Percentiles rank a stretch among this genome's conserved stretches.
Evolutionary conservation across 2,113 vertebrate species (phyloP).

Genomic region (Lethenteron camtschaticum): DNA sequence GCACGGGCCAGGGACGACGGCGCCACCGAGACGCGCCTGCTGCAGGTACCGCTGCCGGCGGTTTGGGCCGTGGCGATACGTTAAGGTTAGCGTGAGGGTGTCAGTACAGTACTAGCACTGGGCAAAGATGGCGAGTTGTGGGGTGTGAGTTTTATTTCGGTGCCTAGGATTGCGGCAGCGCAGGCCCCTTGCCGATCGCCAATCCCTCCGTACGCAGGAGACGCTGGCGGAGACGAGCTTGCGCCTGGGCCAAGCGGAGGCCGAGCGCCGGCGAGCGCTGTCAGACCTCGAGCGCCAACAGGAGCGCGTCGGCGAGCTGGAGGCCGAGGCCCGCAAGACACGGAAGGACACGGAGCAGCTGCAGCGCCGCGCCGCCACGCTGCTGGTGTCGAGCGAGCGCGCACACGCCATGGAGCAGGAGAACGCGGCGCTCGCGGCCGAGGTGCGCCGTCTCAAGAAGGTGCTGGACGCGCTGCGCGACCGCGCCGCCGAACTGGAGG

Average conservation of each 20-base stretch:
- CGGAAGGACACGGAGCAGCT: slow-evolving; percentile 28
- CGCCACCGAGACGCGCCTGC: no score
- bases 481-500: no score
- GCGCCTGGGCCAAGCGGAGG: slow-evolving; percentile 23
- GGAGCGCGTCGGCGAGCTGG: slow-evolving; percentile 13
- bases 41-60: no score
- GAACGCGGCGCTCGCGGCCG: slow-evolving; percentile 11
- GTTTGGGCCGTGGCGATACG: no score
- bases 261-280: slow-evolving; percentile 21
- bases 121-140: no score
- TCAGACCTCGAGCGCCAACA: slow-evolving; percentile 13
- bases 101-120: no score
- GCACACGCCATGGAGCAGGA: slow-evolving; percentile 15
- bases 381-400: neutral
- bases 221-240: slow-evolving; percentile 21
- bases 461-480: no score
- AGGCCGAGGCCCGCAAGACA: slow-evolving; percentile 19
- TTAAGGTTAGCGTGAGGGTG: no score
- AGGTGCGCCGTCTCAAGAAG: no score
- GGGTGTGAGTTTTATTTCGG: no score
- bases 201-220: slow-evolving; percentile 11
- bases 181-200: no score
- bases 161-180: no score
- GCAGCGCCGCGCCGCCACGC: slow-evolving; percentile 19
- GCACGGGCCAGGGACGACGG: neutral